Conservation (phyloP, 2,113 vertebrate species). For the Myotis brandtii region DNA sequence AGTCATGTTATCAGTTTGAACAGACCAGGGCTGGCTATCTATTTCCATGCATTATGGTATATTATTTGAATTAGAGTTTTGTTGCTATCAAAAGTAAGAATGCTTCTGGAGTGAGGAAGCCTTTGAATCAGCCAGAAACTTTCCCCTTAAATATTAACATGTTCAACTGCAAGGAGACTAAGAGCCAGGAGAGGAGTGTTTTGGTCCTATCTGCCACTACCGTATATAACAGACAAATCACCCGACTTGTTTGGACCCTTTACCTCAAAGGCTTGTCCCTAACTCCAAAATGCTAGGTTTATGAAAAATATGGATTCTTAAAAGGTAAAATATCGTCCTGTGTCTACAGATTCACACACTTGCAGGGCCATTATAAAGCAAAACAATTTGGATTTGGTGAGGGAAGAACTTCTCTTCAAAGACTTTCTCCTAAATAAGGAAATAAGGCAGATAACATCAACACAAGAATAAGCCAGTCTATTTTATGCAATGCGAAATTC, state of each 20-base stretch:
- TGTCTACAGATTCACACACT: not conserved
- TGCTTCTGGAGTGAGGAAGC: not conserved
- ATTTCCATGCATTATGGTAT: not conserved
- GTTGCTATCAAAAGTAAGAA: constrained; percentile 30
- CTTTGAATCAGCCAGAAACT: not conserved
- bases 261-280: not conserved
- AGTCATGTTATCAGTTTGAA: not conserved
- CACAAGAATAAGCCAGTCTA: not conserved
- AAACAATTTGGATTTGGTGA: not conserved
- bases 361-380: not conserved
- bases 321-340: not conserved
- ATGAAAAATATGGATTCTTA: not conserved
- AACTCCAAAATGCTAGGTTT: not conserved
- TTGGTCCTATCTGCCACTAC: not conserved
- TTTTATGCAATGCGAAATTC: not conserved
- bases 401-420: not conserved
- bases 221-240: not conserved
- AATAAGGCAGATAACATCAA: not conserved
- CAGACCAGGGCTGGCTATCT: not conserved
- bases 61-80: not conserved
- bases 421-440: not conserved
- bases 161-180: not conserved
- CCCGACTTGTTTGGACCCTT: not conserved
- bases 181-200: not conserved
- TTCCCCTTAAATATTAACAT: not conserved